These are phyloP conservation scores for Sebastes trivittatus DNA, from an alignment of 2,797 vertebrate genomes.

Conservation along the genomic window DNA sequence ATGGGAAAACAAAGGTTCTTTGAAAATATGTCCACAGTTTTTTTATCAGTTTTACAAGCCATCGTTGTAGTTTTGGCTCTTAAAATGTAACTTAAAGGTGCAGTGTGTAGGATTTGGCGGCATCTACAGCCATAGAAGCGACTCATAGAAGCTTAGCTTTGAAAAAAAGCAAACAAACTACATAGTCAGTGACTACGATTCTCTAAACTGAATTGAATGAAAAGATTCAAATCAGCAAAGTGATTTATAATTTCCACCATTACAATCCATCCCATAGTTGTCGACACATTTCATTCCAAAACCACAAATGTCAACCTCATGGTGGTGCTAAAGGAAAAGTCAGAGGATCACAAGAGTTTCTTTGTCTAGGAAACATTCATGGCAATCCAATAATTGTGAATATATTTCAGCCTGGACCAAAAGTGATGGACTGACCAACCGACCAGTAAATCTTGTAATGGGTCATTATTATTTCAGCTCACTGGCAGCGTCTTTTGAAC, in stretches of 20 bases:
- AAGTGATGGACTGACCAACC: not conserved
- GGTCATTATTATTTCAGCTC: constrained; percentile 3
- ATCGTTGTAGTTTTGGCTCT: not conserved
- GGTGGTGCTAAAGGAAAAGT: not conserved
- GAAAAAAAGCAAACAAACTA: not conserved
- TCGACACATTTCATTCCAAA: not conserved
- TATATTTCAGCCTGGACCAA: not conserved
- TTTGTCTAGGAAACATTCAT: not conserved
- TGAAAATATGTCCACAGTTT: not conserved
- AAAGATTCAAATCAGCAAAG: not conserved
- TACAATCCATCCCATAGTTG: too few relatives aligned
- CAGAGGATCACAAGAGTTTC: not conserved
- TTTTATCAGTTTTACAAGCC: not conserved
- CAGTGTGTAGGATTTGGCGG: too few relatives aligned
- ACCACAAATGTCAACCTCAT: not conserved
- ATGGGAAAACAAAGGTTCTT: constrained; percentile 22
- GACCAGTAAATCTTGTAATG: not conserved
- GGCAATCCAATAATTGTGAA: not conserved
- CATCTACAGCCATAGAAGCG: not conserved
- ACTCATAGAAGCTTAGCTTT: not conserved
- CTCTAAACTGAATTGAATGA: not conserved
- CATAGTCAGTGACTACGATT: not conserved
- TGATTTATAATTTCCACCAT: not conserved
- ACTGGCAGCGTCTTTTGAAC: not conserved
- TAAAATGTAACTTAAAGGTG: not conserved